A percentile compares a stretch with the other conserved stretches of the same genome.
Conservation (phyloP, 2,888 invertebrate genomes). For the Neoaliturus tenellus region DNA sequence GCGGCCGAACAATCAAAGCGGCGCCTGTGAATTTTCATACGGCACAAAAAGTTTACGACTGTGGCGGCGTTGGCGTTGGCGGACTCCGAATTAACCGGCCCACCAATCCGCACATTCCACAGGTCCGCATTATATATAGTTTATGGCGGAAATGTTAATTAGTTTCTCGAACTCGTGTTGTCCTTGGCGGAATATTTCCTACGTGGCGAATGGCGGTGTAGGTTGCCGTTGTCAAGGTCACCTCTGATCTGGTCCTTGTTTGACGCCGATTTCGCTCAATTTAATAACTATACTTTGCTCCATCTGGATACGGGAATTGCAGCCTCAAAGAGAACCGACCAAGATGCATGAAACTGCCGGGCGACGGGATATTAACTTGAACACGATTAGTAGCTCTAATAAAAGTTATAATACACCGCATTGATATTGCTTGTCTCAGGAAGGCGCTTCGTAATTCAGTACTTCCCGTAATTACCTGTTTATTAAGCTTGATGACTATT, state of each 20-base stretch:
- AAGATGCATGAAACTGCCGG: no score
- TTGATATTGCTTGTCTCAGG: no score
- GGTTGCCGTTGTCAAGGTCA: neutral
- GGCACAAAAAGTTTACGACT: neutral
- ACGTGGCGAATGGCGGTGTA: neutral
- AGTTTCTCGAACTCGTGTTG: neutral
- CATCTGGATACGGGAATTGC: no score
- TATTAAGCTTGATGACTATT: no score
- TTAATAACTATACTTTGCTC: neutral
- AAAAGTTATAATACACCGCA: no score
- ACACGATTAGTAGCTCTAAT: no score
- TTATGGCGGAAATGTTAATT: conserved; percentile 32
- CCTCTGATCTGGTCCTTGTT: neutral
- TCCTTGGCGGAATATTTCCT: neutral
- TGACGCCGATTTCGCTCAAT: neutral
- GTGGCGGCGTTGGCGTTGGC: no score
- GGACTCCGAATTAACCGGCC: neutral
- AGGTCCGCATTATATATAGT: neutral
- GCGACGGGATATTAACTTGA: no score
- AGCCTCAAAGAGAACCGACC: no score
- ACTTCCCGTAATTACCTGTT: no score
- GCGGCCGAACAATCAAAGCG: neutral
- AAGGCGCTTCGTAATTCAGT: no score
- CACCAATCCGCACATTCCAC: neutral
- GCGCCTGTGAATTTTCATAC: neutral